Base-by-base conservation (phyloP, 2,888 invertebrate genomes). In the Sarcophaga carnaria region DNA sequence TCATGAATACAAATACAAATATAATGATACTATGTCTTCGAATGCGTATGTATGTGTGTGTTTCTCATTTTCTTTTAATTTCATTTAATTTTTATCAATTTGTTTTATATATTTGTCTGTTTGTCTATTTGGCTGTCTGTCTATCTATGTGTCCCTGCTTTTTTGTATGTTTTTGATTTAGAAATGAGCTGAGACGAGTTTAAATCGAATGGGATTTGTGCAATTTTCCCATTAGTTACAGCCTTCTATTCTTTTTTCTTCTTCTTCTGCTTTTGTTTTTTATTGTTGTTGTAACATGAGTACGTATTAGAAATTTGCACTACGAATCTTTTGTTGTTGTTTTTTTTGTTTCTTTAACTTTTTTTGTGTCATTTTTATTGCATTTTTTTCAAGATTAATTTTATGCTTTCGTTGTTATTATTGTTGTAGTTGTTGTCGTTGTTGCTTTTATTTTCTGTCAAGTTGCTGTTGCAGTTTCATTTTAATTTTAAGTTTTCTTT, bases 301-400 rank as follows among this genome's bases (percentile, higher is more conserved):
- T 66, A 77, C 66, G 47, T 71, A 77, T 75, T 70, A 85, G 63
- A 72, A 78, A 82, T 71, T 37, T 85, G 66, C 81, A 81, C 6
- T 71, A 69, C 49, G n/a, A 74, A 54, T 59, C 72, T 47, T 69
- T 70, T 71, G 59, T 14, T n/a, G 27, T 37, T 67, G 25, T 67
- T 69, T 37, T 37, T 6, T 37, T 37, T 0, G 37, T 6, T 37
- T 37, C 37, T 37, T 37, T 37, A 37, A 37, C 37, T 54, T 63
- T 81, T 75, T 70, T 75, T 76, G 47, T 80, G 80, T 83, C 86
- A 83, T 77, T 83, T 86, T 80, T 37, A 59, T 47, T 70, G 69
- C 74, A 20, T 63, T 76, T 78, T 75, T 66, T 64, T 75, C 37
- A 54, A 71, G 47, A 22, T 62, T 79, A 72, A 62, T 59, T 77